Evolutionary conservation across 2,888 invertebrate genomes (phyloP), one percentile per base, ranked within the genome.

Genomic region (Pandemis heparana): DNA sequence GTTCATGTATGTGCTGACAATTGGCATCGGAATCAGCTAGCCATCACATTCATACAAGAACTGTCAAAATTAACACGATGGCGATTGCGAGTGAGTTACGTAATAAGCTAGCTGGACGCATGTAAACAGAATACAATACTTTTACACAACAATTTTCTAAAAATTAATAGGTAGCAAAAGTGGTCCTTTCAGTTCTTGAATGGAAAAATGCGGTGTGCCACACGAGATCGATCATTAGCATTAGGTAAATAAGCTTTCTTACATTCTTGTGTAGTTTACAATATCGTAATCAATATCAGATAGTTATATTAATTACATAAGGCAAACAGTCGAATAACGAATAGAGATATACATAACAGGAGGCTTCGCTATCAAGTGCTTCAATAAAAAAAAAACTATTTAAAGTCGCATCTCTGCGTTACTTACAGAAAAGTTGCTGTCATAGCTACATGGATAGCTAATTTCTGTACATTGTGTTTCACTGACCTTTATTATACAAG

Each of bases 391-490:
- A n/a, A n/a, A n/a, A n/a, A 48, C 14, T 16, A 53, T 46, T 9
- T 46, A 0, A 51, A 63, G 16, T 14, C 7, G 1, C 18, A 63
- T 63, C 18, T 8, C 0, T 18, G 41, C 7, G 18, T 66, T 65
- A 66, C 53, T 7, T 66, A 53, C 12, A 18, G 23, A 61, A 63
- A 23, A 10, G 41, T 62, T 41, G 32, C 41, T 41, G 61, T 62
- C 41, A 41, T 62, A 62, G 16, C 39, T 62, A 62, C 65, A 66
- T 53, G 65, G 48, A 66, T n/a, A 41, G 3, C 41, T 41, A 43
- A n/a, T 53, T 23, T 68, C 79, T 82, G 78, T 82, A 82, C 79
- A 81, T 74, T 74, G 74, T 71, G 75, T 70, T 60, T 71, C 53
- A 53, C 18, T 16, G 53, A 53, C 53, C 18, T 53, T 53, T 18